Percentiles rank a stretch among this genome's conserved stretches.
phyloP scores from a whole-genome alignment of 2,888 invertebrate genomes.

The Pseudococcus jackbeardsleyi region DNA sequence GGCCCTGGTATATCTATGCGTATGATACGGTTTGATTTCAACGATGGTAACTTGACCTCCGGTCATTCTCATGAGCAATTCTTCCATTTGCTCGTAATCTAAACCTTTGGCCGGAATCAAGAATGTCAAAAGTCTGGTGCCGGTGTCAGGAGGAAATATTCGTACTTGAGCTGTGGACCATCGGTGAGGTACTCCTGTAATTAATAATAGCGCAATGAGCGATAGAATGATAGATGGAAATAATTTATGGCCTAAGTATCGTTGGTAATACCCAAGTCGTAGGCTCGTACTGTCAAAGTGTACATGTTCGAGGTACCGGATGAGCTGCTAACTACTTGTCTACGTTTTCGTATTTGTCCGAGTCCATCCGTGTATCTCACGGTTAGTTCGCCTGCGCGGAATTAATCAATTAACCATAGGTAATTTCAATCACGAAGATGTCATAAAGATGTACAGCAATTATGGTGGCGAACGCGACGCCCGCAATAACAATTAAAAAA shows the following conservation, averaged over 20 bases:
- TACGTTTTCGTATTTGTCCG: constrained; percentile 62
- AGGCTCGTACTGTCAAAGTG: constrained; percentile 83
- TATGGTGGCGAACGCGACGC: not conserved
- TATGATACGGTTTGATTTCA: constrained; percentile 77
- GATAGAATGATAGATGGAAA: too few relatives aligned
- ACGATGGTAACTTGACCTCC: constrained; percentile 84
- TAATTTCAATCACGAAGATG: constrained; percentile 37
- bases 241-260: too few relatives aligned
- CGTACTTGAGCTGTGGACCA: constrained; percentile 81
- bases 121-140: constrained; percentile 83
- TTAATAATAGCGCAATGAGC: too few relatives aligned
- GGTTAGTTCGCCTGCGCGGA: constrained; percentile 76
- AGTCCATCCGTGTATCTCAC: constrained; percentile 72
- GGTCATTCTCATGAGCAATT: constrained; percentile 82
- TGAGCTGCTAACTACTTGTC: constrained; percentile 30
- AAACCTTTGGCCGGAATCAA: constrained; percentile 84
- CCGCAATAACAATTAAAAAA: not conserved
- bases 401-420: not conserved
- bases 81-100: constrained; percentile 80
- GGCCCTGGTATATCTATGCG: constrained; percentile 39
- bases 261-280: constrained; percentile 77
- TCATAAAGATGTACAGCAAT: not conserved
- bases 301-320: constrained; percentile 51
- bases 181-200: constrained; percentile 79
- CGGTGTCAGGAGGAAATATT: constrained; percentile 83